Evolutionary conservation across 2,888 invertebrate species (phyloP).

Genomic region (Watsonalla cultraria): DNA sequence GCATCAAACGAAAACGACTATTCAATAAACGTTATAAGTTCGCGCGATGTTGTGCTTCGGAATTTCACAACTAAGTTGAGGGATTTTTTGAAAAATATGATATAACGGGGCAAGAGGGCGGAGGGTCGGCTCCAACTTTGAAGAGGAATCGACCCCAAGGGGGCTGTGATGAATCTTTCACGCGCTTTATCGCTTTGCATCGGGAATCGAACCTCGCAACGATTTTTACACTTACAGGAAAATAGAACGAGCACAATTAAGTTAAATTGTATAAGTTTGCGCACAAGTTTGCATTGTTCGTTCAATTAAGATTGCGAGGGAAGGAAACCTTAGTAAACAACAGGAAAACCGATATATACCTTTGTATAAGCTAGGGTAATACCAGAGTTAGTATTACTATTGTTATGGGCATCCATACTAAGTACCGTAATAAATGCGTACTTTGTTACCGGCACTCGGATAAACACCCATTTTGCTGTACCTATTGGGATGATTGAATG

Average conservation of each 20-base stretch:
- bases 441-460: no score
- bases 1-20: conserved; percentile 34
- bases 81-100: conserved; percentile 72
- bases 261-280: conserved; percentile 16
- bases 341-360: neutral
- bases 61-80: conserved; percentile 49
- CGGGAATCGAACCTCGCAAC: conserved; percentile 59
- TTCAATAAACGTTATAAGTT: conserved; percentile 57
- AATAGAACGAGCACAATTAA: conserved; percentile 20
- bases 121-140: conserved; percentile 61
- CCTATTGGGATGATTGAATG: no score
- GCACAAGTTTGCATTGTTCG: neutral
- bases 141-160: conserved; percentile 67
- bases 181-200: conserved; percentile 71
- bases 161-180: conserved; percentile 74
- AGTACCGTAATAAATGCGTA: no score
- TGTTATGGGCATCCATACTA: no score
- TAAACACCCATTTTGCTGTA: no score
- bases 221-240: conserved; percentile 34
- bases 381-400: no score
- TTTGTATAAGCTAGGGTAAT: no score
- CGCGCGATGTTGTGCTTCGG: conserved; percentile 28
- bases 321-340: neutral
- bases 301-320: neutral
- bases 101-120: conserved; percentile 56